phyloP scores from a whole-genome alignment of 2,797 vertebrate species.

The Trachurus trachurus region DNA sequence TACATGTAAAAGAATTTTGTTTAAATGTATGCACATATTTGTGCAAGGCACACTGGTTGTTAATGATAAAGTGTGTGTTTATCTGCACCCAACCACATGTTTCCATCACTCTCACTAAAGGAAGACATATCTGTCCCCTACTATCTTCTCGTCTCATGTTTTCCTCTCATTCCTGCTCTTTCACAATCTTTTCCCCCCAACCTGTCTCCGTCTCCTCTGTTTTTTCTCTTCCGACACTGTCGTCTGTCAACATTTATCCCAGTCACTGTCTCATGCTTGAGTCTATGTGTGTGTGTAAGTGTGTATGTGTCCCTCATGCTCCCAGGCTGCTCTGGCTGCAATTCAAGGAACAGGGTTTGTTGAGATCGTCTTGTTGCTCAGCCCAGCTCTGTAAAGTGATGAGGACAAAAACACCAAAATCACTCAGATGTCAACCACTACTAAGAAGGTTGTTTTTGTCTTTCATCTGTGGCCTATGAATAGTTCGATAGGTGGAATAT shows the following conservation, averaged over 20 bases:
- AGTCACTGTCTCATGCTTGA: not conserved
- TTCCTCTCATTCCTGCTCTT: slow-evolving; percentile 7
- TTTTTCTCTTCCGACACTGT: slow-evolving; percentile 18
- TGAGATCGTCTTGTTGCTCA: not conserved
- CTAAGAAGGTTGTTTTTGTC: not conserved
- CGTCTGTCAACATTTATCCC: slow-evolving; percentile 30
- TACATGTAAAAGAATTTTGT: not conserved
- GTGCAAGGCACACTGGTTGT: not conserved
- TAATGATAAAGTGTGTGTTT: not conserved
- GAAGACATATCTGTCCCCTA: not conserved
- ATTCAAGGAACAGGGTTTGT: not conserved
- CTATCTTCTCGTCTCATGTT: not conserved
- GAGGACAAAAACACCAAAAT: too few species aligned
- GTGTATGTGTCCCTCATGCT: not conserved
- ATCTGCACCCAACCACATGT: not conserved
- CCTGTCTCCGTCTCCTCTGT: slow-evolving; percentile 4
- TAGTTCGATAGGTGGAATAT: not conserved
- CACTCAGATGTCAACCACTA: not conserved
- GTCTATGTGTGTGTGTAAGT: not conserved
- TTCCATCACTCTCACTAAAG: not conserved
- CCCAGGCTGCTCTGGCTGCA: slow-evolving; percentile 1
- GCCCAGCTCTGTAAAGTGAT: not conserved
- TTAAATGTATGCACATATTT: not conserved
- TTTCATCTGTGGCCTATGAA: not conserved
- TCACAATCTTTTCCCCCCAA: not conserved